Base-by-base conservation (phyloP, 2,888 invertebrate genomes). In the Ferdinandea cuprea region DNA sequence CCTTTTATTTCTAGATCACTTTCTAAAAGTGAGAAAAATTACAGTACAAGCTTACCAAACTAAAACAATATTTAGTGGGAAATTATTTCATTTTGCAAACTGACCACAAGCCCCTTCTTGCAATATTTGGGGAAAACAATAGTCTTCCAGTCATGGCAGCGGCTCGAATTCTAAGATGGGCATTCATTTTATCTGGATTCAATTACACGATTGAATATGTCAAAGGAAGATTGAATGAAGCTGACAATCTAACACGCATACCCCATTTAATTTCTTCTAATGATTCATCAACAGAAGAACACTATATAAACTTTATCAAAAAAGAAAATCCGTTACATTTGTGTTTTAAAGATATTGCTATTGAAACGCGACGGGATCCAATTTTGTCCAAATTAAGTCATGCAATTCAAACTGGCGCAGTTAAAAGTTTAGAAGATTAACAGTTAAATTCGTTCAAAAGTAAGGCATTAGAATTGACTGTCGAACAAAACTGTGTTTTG, bases 101-200 rank as follows among this genome's bases (percentile, higher is more conserved):
- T 21, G 65, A 65, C 19, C 71, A 71, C 9, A 68, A 68, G 25
- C 48, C 58, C 2, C 58, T 71, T 9, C 17, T 58, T 8, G 15
- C 69, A 8, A 58, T 58, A 13, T 71, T 71, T 28, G 71, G 71
- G 15, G 71, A 71, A 21, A 59, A 37, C 19, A 71, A 59, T 59
- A 48, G 59, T 7, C 37, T 71, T 17, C 50, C 56, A 42, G 11
- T 68, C 0, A 68, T 68, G 56, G 68, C 59, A 19, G 52, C 61
- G 11, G 52, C 72, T 21, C 25, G 61, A 8, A 63, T 72, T 42
- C 28, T 48, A 32, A 37, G 61, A 50, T 72, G 37, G 63, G 44
- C 35, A 13, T 37, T 61, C 35, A 46, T 44, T 21, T 35, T 15
- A 7, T 50, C 50, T 8, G 61, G 61, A 11, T 72, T 71, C 8